A percentile compares a stretch with the other conserved stretches of the same genome.
Conservation (phyloP, 2,113 vertebrate genomes). For the Rhegmatorhina hoffmannsi region DNA sequence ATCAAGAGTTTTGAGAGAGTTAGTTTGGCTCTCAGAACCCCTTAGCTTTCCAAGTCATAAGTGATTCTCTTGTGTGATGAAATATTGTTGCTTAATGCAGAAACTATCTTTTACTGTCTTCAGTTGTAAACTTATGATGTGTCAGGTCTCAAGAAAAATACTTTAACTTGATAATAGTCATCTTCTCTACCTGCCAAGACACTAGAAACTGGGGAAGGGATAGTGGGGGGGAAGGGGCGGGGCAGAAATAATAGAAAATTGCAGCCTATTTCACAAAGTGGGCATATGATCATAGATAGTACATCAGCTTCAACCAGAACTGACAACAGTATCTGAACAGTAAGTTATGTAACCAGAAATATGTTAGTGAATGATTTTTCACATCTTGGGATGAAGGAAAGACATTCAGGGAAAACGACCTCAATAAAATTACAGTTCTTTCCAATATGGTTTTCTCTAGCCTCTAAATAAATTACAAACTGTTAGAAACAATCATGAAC, state of each 20-base stretch:
- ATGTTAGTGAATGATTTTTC: not conserved
- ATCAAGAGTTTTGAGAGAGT: not conserved
- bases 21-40: not conserved
- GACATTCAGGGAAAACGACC: not conserved
- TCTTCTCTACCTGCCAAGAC: not conserved
- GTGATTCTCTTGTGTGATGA: not conserved
- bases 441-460: not conserved
- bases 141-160: not conserved
- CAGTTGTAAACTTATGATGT: not conserved
- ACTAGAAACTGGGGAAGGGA: not conserved
- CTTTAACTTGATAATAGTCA: not conserved
- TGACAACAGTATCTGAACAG: not conserved
- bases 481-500: not conserved
- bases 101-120: not conserved
- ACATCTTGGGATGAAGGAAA: not conserved
- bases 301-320: not conserved
- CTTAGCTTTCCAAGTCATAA: not conserved
- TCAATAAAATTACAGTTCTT: not conserved
- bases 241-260: not conserved
- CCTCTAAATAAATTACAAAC: not conserved
- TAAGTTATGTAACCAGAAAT: not conserved
- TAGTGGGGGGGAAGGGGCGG: too few species aligned
- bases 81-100: not conserved
- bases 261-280: not conserved
- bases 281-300: not conserved